Evolutionary conservation across 2,797 vertebrate species (phyloP).

Genomic region (Notolabrus celidotus): DNA sequence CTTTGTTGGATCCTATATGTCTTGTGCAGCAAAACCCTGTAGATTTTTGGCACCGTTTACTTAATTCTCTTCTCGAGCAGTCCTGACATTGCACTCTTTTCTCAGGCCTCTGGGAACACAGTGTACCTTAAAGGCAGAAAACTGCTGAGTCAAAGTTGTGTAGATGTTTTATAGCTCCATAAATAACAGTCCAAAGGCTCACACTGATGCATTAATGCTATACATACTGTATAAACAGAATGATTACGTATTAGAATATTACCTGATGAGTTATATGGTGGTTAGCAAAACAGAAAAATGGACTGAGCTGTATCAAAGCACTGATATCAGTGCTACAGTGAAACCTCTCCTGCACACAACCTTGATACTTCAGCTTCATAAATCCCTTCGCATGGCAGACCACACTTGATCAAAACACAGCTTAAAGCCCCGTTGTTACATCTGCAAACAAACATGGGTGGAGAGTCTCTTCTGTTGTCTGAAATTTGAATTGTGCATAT

Average conservation of each 20-base stretch:
- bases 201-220: constrained; percentile 7
- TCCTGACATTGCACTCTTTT: constrained; percentile 44
- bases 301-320: constrained; percentile 6
- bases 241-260: not conserved
- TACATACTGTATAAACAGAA: constrained; percentile 12
- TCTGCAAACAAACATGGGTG: constrained; percentile 24
- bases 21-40: constrained; percentile 41
- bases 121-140: constrained; percentile 49
- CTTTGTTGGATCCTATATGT: constrained; percentile 19
- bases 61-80: constrained; percentile 42
- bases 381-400: constrained; percentile 4
- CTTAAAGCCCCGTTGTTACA: constrained; percentile 11
- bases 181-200: not conserved
- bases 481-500: constrained; percentile 16
- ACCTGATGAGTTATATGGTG: not conserved
- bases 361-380: constrained; percentile 17
- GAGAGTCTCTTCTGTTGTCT: constrained; percentile 9
- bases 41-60: constrained; percentile 55
- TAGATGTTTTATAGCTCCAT: constrained; percentile 18
- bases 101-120: constrained; percentile 43
- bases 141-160: constrained; percentile 22
- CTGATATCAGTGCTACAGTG: not conserved
- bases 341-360: constrained; percentile 24
- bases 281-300: constrained; percentile 1
- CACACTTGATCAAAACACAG: constrained; percentile 7